A percentile compares a stretch with the other conserved stretches of the same genome.
Conservation (phyloP, 1,140 invertebrate genomes). For the Frieseomelitta varia region DNA sequence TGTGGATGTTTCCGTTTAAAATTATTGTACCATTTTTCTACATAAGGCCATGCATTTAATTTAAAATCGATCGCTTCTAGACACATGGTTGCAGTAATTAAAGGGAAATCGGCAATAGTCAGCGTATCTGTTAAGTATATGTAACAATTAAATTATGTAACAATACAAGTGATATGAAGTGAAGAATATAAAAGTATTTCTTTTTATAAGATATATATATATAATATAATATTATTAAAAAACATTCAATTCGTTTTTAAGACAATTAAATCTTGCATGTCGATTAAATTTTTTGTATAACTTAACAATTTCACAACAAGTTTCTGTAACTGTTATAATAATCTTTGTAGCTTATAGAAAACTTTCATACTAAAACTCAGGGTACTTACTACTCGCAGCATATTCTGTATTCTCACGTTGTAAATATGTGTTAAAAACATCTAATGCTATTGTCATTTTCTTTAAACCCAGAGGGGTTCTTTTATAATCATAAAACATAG, state of each 20-base stretch:
- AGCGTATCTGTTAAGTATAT: conserved; percentile 82
- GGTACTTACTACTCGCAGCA: conserved; percentile 83
- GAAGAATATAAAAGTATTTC: not conserved
- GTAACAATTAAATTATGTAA: not conserved
- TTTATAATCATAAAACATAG: conserved; percentile 88
- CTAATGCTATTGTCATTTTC: conserved; percentile 85
- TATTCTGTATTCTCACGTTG: conserved; percentile 84
- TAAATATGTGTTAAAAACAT: conserved; percentile 87
- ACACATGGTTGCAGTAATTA: conserved; percentile 87
- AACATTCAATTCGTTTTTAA: not conserved
- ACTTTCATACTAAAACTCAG: not conserved
- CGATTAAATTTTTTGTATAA: not conserved
- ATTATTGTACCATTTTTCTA: conserved; percentile 86
- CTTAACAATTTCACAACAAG: not conserved
- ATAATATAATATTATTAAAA: not conserved
- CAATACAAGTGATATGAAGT: not conserved
- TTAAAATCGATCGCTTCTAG: conserved; percentile 88
- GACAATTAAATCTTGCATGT: not conserved
- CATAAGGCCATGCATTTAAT: conserved; percentile 78
- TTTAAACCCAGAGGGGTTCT: conserved; percentile 85
- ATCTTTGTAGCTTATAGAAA: not conserved
- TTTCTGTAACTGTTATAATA: not conserved
- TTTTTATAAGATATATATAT: conserved; percentile 4
- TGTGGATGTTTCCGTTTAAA: conserved; percentile 87
- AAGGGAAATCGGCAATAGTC: conserved; percentile 89